These are phyloP conservation scores for Karalla daura DNA, from an alignment of 2,797 vertebrate genomes.

Conservation along the genomic window DNA sequence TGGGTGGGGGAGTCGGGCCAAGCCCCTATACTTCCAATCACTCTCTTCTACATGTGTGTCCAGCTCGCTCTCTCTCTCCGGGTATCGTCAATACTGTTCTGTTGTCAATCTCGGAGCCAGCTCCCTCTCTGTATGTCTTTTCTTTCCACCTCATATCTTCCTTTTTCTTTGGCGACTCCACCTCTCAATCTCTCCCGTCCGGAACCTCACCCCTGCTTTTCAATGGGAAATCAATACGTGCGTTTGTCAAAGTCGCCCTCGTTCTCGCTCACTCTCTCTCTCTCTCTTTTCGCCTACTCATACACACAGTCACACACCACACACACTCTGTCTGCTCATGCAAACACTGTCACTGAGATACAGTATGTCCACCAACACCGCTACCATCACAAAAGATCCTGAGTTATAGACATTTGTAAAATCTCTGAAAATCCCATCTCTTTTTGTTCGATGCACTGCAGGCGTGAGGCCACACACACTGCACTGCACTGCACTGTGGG, in stretches of 20 bases:
- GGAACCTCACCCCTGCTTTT: constrained; percentile 45
- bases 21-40: not conserved
- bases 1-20: constrained; percentile 26
- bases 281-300: constrained; percentile 28
- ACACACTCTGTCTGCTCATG: too few relatives aligned
- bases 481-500: not conserved
- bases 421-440: constrained; percentile 1
- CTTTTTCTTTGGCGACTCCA: constrained; percentile 26
- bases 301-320: constrained; percentile 13
- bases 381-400: not conserved
- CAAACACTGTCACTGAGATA: not conserved
- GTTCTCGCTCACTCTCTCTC: constrained; percentile 29
- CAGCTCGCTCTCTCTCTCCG: constrained; percentile 11
- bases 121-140: constrained; percentile 7
- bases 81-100: constrained; percentile 34
- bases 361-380: constrained; percentile 4
- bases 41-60: constrained; percentile 16
- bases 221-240: constrained; percentile 68
- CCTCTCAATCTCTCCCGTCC: constrained; percentile 42
- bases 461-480: constrained; percentile 5
- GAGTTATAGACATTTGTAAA: not conserved
- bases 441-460: constrained; percentile 5
- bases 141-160: constrained; percentile 21
- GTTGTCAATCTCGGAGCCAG: constrained; percentile 13
- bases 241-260: constrained; percentile 45